These are phyloP conservation scores for Lucifuga dentata DNA, from an alignment of 2,113 vertebrate genomes.

Conservation along the genomic window DNA sequence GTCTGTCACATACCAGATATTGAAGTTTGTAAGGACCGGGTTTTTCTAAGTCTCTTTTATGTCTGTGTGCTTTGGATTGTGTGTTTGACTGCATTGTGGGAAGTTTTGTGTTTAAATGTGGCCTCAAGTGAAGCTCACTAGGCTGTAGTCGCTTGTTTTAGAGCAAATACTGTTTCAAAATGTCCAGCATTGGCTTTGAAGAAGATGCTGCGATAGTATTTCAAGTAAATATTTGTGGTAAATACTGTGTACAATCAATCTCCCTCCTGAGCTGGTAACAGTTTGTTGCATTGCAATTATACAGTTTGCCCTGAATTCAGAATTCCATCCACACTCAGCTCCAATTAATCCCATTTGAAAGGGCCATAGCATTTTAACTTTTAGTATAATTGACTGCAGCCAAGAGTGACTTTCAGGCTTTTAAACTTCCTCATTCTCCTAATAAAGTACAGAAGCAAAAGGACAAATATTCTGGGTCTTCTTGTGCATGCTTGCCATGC, in stretches of 20 bases:
- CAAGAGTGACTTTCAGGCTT: constrained; percentile 15
- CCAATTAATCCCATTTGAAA: background rate
- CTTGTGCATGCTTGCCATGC: constrained; percentile 18
- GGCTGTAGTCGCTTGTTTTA: constrained; percentile 54
- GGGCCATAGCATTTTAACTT: constrained; percentile 2
- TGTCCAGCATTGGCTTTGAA: constrained; percentile 18
- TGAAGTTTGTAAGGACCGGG: background rate
- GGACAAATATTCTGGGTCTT: constrained; percentile 1
- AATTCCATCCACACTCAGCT: background rate
- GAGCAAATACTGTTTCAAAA: constrained; percentile 37
- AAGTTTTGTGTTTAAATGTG: constrained; percentile 50
- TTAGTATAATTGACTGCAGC: constrained; percentile 30
- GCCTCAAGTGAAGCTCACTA: constrained; percentile 38
- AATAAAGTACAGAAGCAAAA: constrained; percentile 33
- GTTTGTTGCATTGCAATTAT: background rate
- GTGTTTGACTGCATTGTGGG: constrained; percentile 50
- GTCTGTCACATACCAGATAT: too few species aligned
- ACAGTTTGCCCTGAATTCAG: constrained; percentile 7
- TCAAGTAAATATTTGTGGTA: constrained; percentile 15
- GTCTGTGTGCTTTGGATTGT: constrained; percentile 51
- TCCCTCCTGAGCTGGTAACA: background rate
- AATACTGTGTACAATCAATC: background rate
- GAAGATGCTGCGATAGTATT: constrained; percentile 18
- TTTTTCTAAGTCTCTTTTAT: constrained; percentile 49
- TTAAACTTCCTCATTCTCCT: constrained; percentile 28